Conservation (phyloP, 2,113 vertebrate genomes). For the Phalacrocorax aristotelis region DNA sequence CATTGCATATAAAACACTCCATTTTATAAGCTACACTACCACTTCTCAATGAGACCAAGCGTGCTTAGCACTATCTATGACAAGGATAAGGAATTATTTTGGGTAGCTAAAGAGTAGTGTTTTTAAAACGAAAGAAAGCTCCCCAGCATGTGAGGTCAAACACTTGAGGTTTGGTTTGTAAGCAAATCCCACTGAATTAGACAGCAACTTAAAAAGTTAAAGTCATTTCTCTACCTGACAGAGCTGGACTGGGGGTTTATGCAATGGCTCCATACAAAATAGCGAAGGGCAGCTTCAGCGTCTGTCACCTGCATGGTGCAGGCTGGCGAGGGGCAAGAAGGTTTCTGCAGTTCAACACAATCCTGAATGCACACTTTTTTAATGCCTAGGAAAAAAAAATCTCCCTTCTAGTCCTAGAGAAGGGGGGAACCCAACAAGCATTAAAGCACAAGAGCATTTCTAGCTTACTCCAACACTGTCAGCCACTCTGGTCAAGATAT, state of each 20-base stretch:
- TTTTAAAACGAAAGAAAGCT: slow-evolving; percentile 66
- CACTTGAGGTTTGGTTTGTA: background rate
- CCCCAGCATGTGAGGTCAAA: slow-evolving; percentile 36
- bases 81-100: background rate
- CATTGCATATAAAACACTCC: slow-evolving; percentile 50
- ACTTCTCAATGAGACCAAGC: slow-evolving; percentile 35
- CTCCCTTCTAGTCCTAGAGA: background rate
- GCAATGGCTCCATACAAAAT: background rate
- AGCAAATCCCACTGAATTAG: background rate
- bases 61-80: slow-evolving; percentile 72
- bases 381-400: background rate
- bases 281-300: background rate
- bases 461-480: background rate
- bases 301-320: background rate
- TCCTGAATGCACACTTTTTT: background rate
- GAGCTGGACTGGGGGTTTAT: background rate
- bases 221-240: background rate
- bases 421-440: background rate
- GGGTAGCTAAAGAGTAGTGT: slow-evolving; percentile 42
- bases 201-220: background rate
- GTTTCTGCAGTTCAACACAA: background rate
- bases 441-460: background rate
- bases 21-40: slow-evolving; percentile 35
- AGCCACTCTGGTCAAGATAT: background rate
- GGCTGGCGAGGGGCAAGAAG: background rate